phyloP scores from a whole-genome alignment of 2,113 vertebrate species.

The Heteronetta atricapilla region DNA sequence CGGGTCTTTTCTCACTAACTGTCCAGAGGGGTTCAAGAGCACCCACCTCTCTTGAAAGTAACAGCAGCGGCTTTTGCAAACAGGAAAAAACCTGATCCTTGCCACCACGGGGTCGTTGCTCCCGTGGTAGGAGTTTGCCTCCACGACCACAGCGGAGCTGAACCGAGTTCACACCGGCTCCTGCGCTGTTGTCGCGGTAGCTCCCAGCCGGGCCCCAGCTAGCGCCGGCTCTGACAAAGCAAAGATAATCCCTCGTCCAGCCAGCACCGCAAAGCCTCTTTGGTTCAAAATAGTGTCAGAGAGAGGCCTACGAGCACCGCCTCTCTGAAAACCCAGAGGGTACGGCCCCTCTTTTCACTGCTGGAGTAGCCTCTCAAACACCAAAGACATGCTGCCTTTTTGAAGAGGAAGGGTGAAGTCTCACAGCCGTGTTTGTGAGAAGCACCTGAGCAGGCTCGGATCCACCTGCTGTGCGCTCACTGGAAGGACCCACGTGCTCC shows the following conservation, averaged over 20 bases:
- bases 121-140: not conserved
- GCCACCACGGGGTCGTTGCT: not conserved
- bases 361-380: rapidly evolving
- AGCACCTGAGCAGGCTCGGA: not conserved
- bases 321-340: not conserved
- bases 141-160: not conserved
- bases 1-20: not conserved
- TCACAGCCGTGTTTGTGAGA: rapidly evolving
- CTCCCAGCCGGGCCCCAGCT: not conserved
- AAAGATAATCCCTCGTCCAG: not conserved
- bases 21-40: not conserved
- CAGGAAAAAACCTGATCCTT: not conserved
- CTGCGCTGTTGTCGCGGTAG: not conserved
- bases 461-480: not conserved
- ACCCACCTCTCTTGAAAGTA: not conserved
- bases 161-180: not conserved
- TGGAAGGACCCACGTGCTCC: not conserved
- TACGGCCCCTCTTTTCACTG: rapidly evolving
- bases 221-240: not conserved
- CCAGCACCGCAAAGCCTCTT: not conserved
- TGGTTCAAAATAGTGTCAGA: not conserved
- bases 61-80: not conserved
- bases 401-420: not conserved
- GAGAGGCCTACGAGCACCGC: not conserved
- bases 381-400: not conserved